Evolutionary conservation across 2,797 vertebrate genomes (phyloP).

Genomic region (Cryptoblepharus egeriae): DNA sequence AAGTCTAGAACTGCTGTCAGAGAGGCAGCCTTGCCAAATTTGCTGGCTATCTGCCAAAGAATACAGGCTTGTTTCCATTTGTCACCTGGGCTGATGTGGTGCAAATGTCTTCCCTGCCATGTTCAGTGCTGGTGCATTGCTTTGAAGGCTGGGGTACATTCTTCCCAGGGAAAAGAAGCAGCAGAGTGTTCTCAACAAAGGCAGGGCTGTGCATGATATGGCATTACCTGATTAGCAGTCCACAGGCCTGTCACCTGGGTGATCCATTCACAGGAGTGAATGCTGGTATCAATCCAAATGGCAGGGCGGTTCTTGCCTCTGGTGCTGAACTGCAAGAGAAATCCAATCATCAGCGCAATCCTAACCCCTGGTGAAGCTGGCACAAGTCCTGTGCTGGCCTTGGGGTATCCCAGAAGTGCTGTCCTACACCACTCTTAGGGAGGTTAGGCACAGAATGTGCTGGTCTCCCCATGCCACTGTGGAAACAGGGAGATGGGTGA

Average conservation of each 20-base stretch:
- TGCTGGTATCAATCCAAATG: conserved; percentile 79
- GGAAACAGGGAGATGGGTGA: too few relatives aligned
- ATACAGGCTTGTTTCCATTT: neutral
- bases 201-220: neutral
- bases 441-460: too few relatives aligned
- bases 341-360: neutral
- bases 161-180: neutral
- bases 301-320: conserved; percentile 63
- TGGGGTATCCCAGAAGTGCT: too few relatives aligned
- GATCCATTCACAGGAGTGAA: conserved; percentile 80
- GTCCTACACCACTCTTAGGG: too few relatives aligned
- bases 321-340: conserved; percentile 76
- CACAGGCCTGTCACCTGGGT: conserved; percentile 77
- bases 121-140: too few relatives aligned
- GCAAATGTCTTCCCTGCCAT: too few relatives aligned
- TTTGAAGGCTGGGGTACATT: too few relatives aligned
- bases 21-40: conserved; percentile 59
- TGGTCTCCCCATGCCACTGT: too few relatives aligned
- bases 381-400: too few relatives aligned
- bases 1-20: conserved; percentile 69
- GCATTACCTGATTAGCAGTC: conserved; percentile 75
- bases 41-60: conserved; percentile 63
- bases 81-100: neutral
- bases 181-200: neutral
- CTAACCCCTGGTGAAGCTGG: too few relatives aligned